phyloP scores from a whole-genome alignment of 2,888 invertebrate species.

The Tipula confusa region DNA sequence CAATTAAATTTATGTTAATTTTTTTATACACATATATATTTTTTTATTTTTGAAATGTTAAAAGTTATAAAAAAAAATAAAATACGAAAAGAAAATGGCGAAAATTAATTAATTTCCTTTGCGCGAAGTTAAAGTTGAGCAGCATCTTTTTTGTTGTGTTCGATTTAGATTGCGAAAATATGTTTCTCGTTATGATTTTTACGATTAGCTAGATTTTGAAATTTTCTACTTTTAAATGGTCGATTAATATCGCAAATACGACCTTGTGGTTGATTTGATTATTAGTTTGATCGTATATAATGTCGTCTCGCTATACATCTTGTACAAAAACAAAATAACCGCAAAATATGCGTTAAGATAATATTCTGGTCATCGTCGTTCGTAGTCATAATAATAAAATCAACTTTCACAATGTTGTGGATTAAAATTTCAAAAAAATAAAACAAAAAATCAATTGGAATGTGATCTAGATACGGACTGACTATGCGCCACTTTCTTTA shows the following conservation, averaged over 20 bases:
- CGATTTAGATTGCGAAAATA: neutral
- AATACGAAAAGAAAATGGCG: neutral
- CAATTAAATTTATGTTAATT: constrained; percentile 20
- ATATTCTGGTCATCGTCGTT: neutral
- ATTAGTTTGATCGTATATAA: neutral
- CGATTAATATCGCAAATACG: neutral
- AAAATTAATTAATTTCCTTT: constrained; percentile 3
- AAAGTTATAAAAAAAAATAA: neutral
- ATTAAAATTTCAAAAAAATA: neutral
- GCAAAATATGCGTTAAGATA: neutral
- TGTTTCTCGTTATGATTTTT: neutral
- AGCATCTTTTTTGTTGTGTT: neutral
- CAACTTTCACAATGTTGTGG: neutral
- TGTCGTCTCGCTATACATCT: neutral
- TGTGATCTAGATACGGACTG: neutral
- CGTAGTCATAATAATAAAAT: neutral
- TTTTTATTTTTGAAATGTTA: neutral
- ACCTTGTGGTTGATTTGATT: constrained; percentile 5
- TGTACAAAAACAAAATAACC: neutral
- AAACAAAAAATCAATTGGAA: neutral
- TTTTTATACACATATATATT: too few species aligned
- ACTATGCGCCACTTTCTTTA: neutral
- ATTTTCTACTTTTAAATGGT: neutral
- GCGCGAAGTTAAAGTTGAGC: neutral
- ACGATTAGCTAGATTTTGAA: neutral